Evolutionary conservation across 2,113 vertebrate genomes (phyloP), one percentile per base, ranked within the genome.

Genomic region (Pheucticus melanocephalus): DNA sequence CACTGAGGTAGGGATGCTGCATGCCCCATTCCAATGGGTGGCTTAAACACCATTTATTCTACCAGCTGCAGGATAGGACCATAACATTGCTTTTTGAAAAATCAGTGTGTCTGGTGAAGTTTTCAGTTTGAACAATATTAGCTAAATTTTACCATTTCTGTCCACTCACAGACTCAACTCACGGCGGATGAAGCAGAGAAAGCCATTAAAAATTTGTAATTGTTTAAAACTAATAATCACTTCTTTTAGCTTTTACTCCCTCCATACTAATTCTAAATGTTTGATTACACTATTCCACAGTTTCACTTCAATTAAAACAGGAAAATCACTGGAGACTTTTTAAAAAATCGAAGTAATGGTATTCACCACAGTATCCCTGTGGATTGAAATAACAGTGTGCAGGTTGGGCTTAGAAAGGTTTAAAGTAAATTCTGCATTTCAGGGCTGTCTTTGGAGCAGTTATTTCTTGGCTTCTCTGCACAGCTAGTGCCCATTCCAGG

Each of bases 1-100:
- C 10, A 2, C 14, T 0, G 2, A 25, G 51, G 39, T 0, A 0
- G 56, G 6, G 59, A 25, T 16, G 30, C 47, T 37, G 11, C 15
- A 1, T 45, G 35, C 25, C 23, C 33, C 0, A 1, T 60, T 71
- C 42, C 2, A 2, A 0, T 5, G 3, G 6, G 35, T 30, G 22
- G 16, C n/a, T 85, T 80, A 31, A 72, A 30, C 7, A 5, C 70
- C 0, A 1, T 40, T 65, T 57, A 16, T 76, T 60, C 39, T 61
- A 12, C 45, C 54, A n/a, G 39, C 25, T 57, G n/a, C 23, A 21
- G 35, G 47, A 17, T 14, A 56, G 40, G 31, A 48, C 14, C 1
- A 0, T 64, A 69, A 69, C 60, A 15, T 20, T 18, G 37, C 5
- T 3, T 86, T 51, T 53, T n/a, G 33, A 73, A 73, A 42, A 21